phyloP scores from a whole-genome alignment of 2,113 vertebrate species.

The Ahaetulla prasina region DNA sequence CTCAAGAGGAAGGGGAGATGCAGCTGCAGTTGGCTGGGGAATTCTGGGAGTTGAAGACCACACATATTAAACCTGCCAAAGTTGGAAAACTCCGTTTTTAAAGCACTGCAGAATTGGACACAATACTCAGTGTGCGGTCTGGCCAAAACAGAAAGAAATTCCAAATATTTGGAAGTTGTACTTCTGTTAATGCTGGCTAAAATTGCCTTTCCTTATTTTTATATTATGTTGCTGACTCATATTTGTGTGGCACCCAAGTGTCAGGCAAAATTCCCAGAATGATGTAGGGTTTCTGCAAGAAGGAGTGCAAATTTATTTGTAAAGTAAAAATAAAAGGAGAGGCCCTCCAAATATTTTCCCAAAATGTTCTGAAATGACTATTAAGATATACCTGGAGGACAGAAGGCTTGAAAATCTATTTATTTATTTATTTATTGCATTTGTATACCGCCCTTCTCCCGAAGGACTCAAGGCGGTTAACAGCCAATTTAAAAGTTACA shows the following conservation, averaged over 20 bases:
- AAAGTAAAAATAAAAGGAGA: not conserved
- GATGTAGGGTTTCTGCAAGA: not conserved
- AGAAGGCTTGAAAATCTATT: not conserved
- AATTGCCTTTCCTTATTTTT: not conserved
- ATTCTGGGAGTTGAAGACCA: not conserved
- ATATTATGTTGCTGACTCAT: not conserved
- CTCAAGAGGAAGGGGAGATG: not conserved
- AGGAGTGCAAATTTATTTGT: not conserved
- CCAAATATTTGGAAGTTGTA: not conserved
- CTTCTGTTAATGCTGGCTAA: not conserved
- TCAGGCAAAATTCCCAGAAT: not conserved
- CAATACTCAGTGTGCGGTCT: not conserved
- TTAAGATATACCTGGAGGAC: not conserved
- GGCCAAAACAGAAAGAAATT: not conserved
- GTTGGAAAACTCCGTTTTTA: not conserved
- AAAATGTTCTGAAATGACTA: not conserved
- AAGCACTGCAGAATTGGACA: not conserved
- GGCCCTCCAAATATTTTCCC: not conserved
- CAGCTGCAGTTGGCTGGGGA: not conserved
- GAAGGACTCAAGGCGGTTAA: no score
- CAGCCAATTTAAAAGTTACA: no score
- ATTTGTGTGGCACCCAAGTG: not conserved
- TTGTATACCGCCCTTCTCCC: no score
- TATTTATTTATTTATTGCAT: no score
- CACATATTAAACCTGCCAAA: not conserved